phyloP scores from a whole-genome alignment of 2,888 invertebrate genomes.

The Drosophila ezoana region DNA sequence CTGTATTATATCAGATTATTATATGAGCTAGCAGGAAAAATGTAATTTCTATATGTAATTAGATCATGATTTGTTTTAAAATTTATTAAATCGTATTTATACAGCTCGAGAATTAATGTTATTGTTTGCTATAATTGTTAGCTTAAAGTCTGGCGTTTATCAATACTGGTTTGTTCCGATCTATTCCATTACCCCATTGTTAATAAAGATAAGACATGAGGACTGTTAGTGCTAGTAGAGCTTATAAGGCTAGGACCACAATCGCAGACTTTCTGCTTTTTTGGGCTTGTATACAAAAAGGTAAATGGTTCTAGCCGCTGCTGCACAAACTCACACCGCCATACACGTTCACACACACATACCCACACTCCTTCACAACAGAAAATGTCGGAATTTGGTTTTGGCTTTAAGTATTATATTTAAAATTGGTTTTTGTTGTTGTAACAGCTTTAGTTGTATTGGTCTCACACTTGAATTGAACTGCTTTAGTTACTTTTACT shows the following conservation, averaged over 20 bases:
- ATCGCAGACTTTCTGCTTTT: slow-evolving; percentile 22
- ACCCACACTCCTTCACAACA: slow-evolving; percentile 1
- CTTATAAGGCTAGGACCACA: slow-evolving; percentile 8
- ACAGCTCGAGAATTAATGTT: slow-evolving; percentile 10
- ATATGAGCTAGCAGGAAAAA: slow-evolving; percentile 40
- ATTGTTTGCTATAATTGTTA: background rate
- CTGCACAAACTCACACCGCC: slow-evolving; percentile 21
- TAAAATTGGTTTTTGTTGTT: slow-evolving; percentile 36
- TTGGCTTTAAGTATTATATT: slow-evolving; percentile 50
- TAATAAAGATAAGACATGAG: background rate
- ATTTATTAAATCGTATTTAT: background rate
- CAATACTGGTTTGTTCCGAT: background rate
- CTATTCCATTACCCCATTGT: background rate
- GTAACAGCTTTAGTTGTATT: slow-evolving; percentile 41
- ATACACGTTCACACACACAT: slow-evolving; percentile 7
- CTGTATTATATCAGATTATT: slow-evolving; percentile 34
- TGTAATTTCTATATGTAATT: slow-evolving; percentile 24
- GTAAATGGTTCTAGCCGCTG: slow-evolving; percentile 41
- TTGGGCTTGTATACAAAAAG: slow-evolving; percentile 17
- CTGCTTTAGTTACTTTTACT: slow-evolving; percentile 39
- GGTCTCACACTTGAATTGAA: slow-evolving; percentile 36
- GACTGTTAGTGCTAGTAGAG: slow-evolving; percentile 17
- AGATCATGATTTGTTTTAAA: slow-evolving; percentile 12
- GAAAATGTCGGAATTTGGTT: slow-evolving; percentile 29
- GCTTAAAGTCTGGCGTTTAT: background rate